These are phyloP conservation scores for Rhinella marina DNA, from an alignment of 2,797 vertebrate genomes.

Conservation along the genomic window DNA sequence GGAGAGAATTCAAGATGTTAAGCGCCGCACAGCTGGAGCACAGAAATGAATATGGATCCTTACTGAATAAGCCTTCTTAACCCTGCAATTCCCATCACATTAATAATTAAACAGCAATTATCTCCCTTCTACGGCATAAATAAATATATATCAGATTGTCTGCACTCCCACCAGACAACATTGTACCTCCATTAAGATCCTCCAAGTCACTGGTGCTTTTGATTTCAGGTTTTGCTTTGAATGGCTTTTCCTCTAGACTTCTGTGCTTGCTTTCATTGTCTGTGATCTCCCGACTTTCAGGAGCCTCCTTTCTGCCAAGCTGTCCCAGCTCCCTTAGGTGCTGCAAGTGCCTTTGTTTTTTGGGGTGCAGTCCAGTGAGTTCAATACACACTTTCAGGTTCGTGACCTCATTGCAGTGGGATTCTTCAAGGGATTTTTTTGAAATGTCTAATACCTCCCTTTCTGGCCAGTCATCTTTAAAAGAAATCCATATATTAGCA, in stretches of 20 bases:
- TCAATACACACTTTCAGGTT: constrained; percentile 98
- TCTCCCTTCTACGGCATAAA: constrained; percentile 56
- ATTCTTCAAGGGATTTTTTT: constrained; percentile 82
- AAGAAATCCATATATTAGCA: neutral
- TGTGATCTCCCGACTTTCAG: constrained; percentile 77
- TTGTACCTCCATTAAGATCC: constrained; percentile 85
- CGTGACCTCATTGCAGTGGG: constrained; percentile 88
- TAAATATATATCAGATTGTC: constrained; percentile 49
- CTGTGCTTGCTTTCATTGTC: constrained; percentile 78
- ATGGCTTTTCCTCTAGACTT: constrained; percentile 81
- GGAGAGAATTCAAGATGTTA: constrained; percentile 41
- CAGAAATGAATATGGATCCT: constrained; percentile 47
- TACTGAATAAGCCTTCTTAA: constrained; percentile 36
- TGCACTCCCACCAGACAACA: constrained; percentile 66
- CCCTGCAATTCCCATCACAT: constrained; percentile 49
- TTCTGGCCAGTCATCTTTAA: constrained; percentile 83
- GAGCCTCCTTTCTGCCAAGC: constrained; percentile 81
- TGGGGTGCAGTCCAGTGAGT: constrained; percentile 95
- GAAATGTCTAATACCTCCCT: constrained; percentile 82
- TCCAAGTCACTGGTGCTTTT: constrained; percentile 89
- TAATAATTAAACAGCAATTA: constrained; percentile 61
- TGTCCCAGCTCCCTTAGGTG: constrained; percentile 85
- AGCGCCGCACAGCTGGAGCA: constrained; percentile 57
- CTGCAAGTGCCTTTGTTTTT: constrained; percentile 88
- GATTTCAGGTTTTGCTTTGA: constrained; percentile 85